phyloP scores from a whole-genome alignment of 1,140 invertebrate species.

The Pogonomyrmex californicus region DNA sequence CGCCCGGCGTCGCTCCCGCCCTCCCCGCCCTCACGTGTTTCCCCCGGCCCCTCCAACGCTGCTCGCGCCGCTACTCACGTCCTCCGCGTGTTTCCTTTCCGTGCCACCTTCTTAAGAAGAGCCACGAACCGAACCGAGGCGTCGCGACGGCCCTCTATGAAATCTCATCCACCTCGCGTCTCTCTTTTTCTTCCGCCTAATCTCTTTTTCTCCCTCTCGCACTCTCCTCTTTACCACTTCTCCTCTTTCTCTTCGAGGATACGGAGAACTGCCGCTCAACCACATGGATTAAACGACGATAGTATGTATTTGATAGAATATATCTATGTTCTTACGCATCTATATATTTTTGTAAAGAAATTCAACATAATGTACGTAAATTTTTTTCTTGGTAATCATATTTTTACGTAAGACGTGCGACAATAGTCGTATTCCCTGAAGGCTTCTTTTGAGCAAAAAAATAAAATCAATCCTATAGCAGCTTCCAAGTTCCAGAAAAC shows the following conservation, averaged over 20 bases:
- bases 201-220: conserved; percentile 33
- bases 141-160: conserved; percentile 68
- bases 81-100: conserved; percentile 47
- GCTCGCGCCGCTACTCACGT: conserved; percentile 6
- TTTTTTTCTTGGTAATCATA: neutral
- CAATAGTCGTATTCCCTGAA: neutral
- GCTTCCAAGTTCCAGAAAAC: neutral
- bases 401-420: neutral
- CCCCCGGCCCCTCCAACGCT: conserved; percentile 1
- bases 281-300: neutral
- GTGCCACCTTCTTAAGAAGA: conserved; percentile 62
- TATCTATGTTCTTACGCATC: neutral
- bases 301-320: neutral
- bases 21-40: conserved; percentile 44
- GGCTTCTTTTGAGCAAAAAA: neutral
- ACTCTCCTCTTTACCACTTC: neutral
- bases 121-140: conserved; percentile 48
- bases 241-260: neutral
- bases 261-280: conserved; percentile 20
- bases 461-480: neutral
- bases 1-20: conserved; percentile 85
- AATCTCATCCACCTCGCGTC: conserved; percentile 66
- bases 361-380: neutral
- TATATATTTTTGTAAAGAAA: neutral
- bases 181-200: conserved; percentile 34